These are phyloP conservation scores for Orycteropus afer DNA, from an alignment of 2,113 vertebrate species.

Conservation along the genomic window DNA sequence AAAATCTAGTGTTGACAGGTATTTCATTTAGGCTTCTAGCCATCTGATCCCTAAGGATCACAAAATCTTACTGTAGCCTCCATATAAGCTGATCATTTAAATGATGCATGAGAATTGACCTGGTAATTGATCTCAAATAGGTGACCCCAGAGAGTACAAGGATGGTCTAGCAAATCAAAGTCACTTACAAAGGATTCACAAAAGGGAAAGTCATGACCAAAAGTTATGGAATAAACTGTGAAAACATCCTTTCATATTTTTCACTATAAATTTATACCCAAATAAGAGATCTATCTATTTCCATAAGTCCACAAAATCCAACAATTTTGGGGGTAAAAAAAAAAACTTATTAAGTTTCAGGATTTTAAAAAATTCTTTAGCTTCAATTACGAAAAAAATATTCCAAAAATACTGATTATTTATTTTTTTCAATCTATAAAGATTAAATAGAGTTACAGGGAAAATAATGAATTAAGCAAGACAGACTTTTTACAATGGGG, in stretches of 20 bases:
- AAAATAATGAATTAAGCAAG: neutral
- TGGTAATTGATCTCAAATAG: slow-evolving; percentile 8
- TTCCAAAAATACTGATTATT: neutral
- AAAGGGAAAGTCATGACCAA: slow-evolving; percentile 2
- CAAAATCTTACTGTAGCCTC: slow-evolving; percentile 38
- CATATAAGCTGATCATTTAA: slow-evolving; percentile 63
- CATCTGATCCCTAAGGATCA: slow-evolving; percentile 51
- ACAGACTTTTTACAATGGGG: neutral
- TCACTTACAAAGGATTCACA: slow-evolving; percentile 11
- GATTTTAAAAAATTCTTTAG: neutral
- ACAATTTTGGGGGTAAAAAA: neutral
- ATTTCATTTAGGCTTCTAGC: slow-evolving; percentile 68
- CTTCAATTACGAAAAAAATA: neutral
- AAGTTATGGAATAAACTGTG: neutral
- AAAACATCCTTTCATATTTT: neutral
- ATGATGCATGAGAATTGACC: slow-evolving; percentile 43
- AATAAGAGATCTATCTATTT: neutral
- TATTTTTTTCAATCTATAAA: slow-evolving; percentile 23
- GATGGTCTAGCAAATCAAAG: neutral
- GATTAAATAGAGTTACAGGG: neutral
- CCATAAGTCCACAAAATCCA: neutral
- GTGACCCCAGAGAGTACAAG: neutral
- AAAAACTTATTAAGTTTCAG: slow-evolving; percentile 21
- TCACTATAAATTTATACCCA: neutral
- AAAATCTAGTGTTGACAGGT: slow-evolving; percentile 40